Conservation (phyloP, 2,113 vertebrate genomes). For the Heterotilapia buettikoferi region DNA sequence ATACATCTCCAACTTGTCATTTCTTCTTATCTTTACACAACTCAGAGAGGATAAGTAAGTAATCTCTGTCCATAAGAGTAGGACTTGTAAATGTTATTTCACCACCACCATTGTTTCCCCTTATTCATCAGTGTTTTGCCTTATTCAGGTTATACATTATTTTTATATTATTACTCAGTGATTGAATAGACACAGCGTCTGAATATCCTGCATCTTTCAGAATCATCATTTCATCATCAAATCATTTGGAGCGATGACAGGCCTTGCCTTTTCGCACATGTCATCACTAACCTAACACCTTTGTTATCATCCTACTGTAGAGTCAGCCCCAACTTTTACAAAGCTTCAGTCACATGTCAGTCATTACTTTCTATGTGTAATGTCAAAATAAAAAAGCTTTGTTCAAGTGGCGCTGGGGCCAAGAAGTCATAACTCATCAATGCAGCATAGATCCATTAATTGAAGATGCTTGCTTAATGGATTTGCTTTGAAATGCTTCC, state of each 20-base stretch:
- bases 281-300: not conserved
- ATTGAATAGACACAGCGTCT: slow-evolving; percentile 34
- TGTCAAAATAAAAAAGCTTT: not conserved
- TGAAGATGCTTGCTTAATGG: slow-evolving; percentile 6
- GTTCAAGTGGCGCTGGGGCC: not conserved
- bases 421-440: not conserved
- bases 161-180: not conserved
- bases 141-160: not conserved
- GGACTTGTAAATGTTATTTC: not conserved
- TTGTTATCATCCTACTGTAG: not conserved
- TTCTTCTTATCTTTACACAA: slow-evolving; percentile 20
- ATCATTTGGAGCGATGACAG: not conserved
- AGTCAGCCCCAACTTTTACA: not conserved
- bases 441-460: not conserved
- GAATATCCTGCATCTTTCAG: not conserved
- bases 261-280: not conserved
- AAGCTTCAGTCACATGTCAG: not conserved
- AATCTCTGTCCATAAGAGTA: not conserved
- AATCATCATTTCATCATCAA: not conserved
- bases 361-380: not conserved
- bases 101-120: not conserved
- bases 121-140: not conserved
- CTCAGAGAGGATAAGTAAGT: slow-evolving; percentile 70
- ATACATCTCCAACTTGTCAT: slow-evolving; percentile 1
- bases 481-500: slow-evolving; percentile 9